A percentile compares a stretch with the other conserved stretches of the same genome.
phyloP scores from a whole-genome alignment of 2,888 invertebrate genomes.

The Cheilosia soror region DNA sequence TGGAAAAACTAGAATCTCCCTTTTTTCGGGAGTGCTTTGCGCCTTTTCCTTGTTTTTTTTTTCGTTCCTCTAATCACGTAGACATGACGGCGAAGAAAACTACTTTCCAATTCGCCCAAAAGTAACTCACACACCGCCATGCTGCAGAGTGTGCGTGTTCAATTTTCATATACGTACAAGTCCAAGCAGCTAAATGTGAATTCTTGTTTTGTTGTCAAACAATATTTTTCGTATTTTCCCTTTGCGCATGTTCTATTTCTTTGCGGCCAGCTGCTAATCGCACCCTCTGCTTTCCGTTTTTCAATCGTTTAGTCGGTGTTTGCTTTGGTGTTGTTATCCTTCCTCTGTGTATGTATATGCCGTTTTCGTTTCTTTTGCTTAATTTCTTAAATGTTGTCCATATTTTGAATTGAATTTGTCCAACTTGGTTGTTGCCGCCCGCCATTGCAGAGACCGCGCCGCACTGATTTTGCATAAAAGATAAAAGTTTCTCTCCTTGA shows the following conservation, averaged over 20 bases:
- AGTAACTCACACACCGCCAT: not conserved
- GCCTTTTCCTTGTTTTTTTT: conserved; percentile 51
- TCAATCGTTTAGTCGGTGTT: conserved; percentile 23
- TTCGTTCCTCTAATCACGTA: conserved; percentile 58
- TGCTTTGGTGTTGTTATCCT: conserved; percentile 25
- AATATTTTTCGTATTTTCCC: conserved; percentile 58
- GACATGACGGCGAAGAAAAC: conserved; percentile 67
- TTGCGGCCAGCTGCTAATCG: conserved; percentile 68
- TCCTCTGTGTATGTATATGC: conserved; percentile 30
- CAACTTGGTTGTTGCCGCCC: conserved; percentile 57
- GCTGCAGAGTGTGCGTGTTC: conserved; percentile 1
- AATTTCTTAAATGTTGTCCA: conserved; percentile 71
- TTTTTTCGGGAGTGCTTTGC: conserved; percentile 49
- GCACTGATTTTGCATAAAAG: conserved; percentile 50
- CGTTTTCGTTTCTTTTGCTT: conserved; percentile 45
- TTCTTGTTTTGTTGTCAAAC: conserved; percentile 73
- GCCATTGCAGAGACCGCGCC: conserved; percentile 47
- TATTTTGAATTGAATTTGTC: conserved; percentile 62
- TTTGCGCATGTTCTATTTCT: conserved; percentile 57
- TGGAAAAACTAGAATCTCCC: not conserved
- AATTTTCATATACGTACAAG: conserved; percentile 16
- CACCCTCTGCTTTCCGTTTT: conserved; percentile 51
- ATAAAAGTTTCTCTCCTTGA: conserved; percentile 43
- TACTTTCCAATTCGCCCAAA: conserved; percentile 67
- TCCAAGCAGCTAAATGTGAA: not conserved